Conservation (phyloP, 2,113 vertebrate species). For the Hyaena hyaena region DNA sequence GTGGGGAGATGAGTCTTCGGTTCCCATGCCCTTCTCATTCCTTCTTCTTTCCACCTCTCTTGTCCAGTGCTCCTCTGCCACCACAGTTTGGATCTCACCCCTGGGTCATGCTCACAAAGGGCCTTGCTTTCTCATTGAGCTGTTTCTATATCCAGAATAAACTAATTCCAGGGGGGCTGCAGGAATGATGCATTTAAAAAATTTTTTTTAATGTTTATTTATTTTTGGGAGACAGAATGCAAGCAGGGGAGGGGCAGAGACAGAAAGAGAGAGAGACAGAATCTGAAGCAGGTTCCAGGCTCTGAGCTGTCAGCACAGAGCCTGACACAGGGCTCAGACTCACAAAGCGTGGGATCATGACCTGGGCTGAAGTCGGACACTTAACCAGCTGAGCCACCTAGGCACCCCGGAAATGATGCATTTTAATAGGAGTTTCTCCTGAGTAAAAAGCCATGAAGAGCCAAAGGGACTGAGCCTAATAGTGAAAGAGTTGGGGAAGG, state of each 20-base stretch:
- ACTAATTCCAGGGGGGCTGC: not conserved
- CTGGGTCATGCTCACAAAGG: not conserved
- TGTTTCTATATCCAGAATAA: conserved; percentile 28
- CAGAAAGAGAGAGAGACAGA: too few relatives aligned
- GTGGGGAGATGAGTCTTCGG: not conserved
- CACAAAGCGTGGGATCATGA: too few relatives aligned
- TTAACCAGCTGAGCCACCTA: too few relatives aligned
- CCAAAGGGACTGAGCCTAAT: not conserved
- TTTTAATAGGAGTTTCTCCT: conserved; percentile 50
- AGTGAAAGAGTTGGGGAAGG: not conserved
- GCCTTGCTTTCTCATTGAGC: not conserved
- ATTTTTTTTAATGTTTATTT: too few relatives aligned
- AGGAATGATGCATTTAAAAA: conserved; percentile 25
- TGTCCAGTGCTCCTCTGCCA: not conserved
- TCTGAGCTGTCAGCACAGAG: too few relatives aligned
- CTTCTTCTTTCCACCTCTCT: not conserved
- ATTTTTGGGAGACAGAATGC: too few relatives aligned
- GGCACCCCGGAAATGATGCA: not conserved
- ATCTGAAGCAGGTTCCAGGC: too few relatives aligned
- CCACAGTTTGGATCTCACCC: not conserved
- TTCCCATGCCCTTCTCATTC: not conserved
- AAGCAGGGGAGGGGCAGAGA: too few relatives aligned
- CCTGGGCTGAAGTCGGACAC: too few relatives aligned
- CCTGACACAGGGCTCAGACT: too few relatives aligned
- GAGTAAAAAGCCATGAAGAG: conserved; percentile 20